Base-by-base conservation (phyloP, 2,113 vertebrate species). In the Salvelinus namaycush region DNA sequence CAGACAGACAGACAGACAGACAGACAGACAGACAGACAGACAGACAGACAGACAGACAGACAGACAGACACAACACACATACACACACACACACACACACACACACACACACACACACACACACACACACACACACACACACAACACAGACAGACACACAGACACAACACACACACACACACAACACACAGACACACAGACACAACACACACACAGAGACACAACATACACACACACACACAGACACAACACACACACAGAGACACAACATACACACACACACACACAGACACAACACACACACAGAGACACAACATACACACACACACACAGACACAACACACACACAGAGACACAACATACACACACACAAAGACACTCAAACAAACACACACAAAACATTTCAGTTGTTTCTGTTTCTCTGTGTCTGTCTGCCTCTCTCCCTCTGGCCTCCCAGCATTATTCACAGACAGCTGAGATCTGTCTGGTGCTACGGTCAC, bases 381-480 rank as follows among this genome's bases (percentile, higher is more conserved):
- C 51, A 24, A 22, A 18, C 51, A 54, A 24, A 26, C 44, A 72
- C 48, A 39, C 20, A 44, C n/a, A 24, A 67, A 79, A 77, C 71
- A 70, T 49, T 68, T 71, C 70, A 75, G 57, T 72, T 67, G 66
- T 78, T 76, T 86, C 70, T 70, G 72, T 87, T 84, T 74, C 71
- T 81, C 76, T 80, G 62, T 79, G 81, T 87, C 70, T 24, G 49
- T 69, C 75, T 84, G 49, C 68, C 78, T 84, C 75, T 83, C 75
- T 84, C 79, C 81, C 79, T 66, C 73, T 79, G 82, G 86, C 76
- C 75, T 83, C 31, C 76, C 64, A 72, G 74, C 77, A 65, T 83
- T 72, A 64, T 84, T 73, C 70, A 57, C 12, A 29, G 5, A 86
- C 77, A 79, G 72, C 78, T 79, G 78, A 83, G 79, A 73, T 79